Conservation (phyloP, 1,140 invertebrate genomes). For the Drosophila dunni region DNA sequence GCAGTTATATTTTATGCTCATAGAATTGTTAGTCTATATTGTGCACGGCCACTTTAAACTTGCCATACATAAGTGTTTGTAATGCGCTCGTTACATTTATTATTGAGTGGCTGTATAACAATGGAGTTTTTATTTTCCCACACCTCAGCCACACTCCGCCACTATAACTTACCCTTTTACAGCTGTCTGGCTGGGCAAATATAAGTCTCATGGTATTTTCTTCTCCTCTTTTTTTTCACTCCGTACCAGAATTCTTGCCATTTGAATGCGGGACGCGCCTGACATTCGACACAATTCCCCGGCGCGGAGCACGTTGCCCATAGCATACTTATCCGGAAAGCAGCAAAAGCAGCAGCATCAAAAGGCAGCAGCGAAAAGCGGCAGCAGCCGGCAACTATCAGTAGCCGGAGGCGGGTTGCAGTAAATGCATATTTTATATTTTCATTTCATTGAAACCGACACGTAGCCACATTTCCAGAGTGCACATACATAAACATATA, state of each 20-base stretch:
- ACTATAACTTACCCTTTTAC: not conserved
- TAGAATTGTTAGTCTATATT: constrained; percentile 34
- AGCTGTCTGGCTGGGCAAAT: constrained; percentile 20
- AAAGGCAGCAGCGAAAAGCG: not conserved
- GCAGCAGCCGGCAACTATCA: constrained; percentile 37
- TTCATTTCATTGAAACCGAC: constrained; percentile 80
- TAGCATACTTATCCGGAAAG: constrained; percentile 74
- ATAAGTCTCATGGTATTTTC: constrained; percentile 42
- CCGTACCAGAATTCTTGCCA: constrained; percentile 28
- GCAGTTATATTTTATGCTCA: constrained; percentile 35
- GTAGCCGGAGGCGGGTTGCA: constrained; percentile 44
- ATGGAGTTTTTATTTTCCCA: constrained; percentile 42
- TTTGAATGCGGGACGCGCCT: constrained; percentile 67
- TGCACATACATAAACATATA: constrained; percentile 14
- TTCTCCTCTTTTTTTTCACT: too few species aligned
- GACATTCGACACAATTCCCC: constrained; percentile 71
- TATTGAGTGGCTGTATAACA: constrained; percentile 70
- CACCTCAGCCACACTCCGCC: not conserved
- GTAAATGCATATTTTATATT: constrained; percentile 82
- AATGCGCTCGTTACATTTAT: constrained; percentile 81
- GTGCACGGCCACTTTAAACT: constrained; percentile 65
- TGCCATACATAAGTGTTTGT: constrained; percentile 73
- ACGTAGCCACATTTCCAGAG: constrained; percentile 53
- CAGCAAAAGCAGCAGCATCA: constrained; percentile 32
- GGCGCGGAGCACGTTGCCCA: constrained; percentile 53